These are phyloP conservation scores for Palloptera scutellata DNA, from an alignment of 2,888 invertebrate genomes.

Conservation along the genomic window DNA sequence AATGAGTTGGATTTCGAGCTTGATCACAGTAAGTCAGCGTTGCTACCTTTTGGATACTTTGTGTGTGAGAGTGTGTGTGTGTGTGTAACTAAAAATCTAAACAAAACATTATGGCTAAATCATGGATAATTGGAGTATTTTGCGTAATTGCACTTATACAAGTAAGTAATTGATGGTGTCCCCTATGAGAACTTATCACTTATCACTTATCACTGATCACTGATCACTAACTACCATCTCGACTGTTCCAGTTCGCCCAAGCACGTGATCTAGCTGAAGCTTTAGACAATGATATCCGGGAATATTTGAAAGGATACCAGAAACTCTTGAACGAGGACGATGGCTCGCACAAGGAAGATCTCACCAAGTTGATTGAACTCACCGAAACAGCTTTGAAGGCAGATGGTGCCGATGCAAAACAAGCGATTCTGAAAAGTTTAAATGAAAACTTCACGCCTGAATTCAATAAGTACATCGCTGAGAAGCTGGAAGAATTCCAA, in stretches of 20 bases:
- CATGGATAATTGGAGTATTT: constrained; percentile 43
- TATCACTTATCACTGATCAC: too few species aligned
- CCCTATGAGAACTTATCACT: too few species aligned
- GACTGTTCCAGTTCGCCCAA: background rate
- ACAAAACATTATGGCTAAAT: constrained; percentile 44
- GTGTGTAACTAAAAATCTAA: constrained; percentile 11
- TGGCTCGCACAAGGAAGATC: constrained; percentile 45
- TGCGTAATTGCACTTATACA: constrained; percentile 43
- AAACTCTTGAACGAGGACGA: constrained; percentile 43
- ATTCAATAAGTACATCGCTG: constrained; percentile 45
- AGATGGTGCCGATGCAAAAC: constrained; percentile 46
- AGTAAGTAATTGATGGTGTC: constrained; percentile 38
- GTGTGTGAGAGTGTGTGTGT: constrained; percentile 16
- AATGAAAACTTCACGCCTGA: constrained; percentile 45
- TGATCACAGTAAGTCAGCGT: constrained; percentile 13
- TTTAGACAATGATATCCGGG: constrained; percentile 47
- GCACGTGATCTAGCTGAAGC: constrained; percentile 42
- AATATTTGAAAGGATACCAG: constrained; percentile 46
- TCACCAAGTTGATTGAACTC: constrained; percentile 47
- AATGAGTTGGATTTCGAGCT: constrained; percentile 11
- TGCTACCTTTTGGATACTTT: too few species aligned
- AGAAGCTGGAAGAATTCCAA: constrained; percentile 44
- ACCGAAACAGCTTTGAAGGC: constrained; percentile 47
- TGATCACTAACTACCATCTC: background rate
- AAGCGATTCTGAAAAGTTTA: constrained; percentile 40